Evolutionary conservation across 2,888 invertebrate genomes (phyloP).

Genomic region (Aelia acuminata): DNA sequence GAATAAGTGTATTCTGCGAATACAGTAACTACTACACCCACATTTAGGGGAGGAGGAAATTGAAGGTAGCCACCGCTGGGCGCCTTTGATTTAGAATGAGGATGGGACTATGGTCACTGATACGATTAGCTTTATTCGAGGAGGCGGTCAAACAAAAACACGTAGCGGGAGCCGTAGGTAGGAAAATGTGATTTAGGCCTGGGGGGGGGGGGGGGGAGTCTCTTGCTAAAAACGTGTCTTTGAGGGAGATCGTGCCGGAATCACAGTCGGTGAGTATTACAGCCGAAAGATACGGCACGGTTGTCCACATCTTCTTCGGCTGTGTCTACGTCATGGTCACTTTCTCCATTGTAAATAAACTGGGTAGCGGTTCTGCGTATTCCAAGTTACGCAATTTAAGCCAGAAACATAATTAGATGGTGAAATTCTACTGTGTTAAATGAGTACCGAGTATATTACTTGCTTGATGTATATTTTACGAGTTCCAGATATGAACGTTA

Average conservation of each 20-base stretch:
- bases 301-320: neutral
- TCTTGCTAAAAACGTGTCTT: slow-evolving; percentile 4
- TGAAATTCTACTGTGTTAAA: too few species aligned
- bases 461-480: too few species aligned
- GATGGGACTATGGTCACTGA: neutral
- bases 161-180: neutral
- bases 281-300: neutral
- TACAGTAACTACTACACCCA: neutral
- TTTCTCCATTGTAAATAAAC: neutral
- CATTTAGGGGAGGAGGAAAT: neutral
- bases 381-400: too few species aligned
- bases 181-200: slow-evolving; percentile 8
- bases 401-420: too few species aligned
- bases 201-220: neutral
- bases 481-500: too few species aligned
- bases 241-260: neutral
- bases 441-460: too few species aligned
- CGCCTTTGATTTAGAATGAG: slow-evolving; percentile 15
- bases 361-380: neutral
- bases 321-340: neutral
- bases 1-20: neutral
- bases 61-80: neutral
- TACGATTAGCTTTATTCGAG: neutral
- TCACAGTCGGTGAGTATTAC: neutral
- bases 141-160: slow-evolving; percentile 2